phyloP scores from a whole-genome alignment of 2,113 vertebrate species.

The Sorex fumeus region DNA sequence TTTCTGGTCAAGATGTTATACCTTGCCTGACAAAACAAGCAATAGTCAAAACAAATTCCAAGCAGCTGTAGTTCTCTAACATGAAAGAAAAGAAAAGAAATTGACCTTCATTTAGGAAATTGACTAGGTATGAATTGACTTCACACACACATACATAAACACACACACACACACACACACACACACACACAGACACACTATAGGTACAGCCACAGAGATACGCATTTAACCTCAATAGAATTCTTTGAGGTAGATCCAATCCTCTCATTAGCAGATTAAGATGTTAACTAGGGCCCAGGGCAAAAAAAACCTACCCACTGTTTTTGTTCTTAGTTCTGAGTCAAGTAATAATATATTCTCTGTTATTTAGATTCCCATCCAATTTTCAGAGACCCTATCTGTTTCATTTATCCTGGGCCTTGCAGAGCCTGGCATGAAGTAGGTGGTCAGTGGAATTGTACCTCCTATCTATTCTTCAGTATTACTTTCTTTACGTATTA shows the following conservation, averaged over 20 bases:
- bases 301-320: background rate
- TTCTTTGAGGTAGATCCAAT: background rate
- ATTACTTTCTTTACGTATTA: background rate
- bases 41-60: background rate
- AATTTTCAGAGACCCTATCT: background rate
- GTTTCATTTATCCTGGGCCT: background rate
- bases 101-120: constrained; percentile 28
- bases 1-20: background rate
- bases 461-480: background rate
- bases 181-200: background rate
- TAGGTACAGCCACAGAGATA: background rate
- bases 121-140: background rate
- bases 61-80: background rate
- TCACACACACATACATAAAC: background rate
- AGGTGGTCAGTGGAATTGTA: background rate
- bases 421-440: background rate
- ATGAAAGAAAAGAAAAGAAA: background rate
- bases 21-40: background rate
- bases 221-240: background rate
- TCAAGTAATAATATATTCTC: background rate
- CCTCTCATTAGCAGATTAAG: background rate
- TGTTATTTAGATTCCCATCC: background rate
- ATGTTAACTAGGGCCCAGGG: background rate
- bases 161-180: background rate
- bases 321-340: background rate